Conservation (phyloP, 2,797 vertebrate species). For the Etheostoma perlongum region DNA sequence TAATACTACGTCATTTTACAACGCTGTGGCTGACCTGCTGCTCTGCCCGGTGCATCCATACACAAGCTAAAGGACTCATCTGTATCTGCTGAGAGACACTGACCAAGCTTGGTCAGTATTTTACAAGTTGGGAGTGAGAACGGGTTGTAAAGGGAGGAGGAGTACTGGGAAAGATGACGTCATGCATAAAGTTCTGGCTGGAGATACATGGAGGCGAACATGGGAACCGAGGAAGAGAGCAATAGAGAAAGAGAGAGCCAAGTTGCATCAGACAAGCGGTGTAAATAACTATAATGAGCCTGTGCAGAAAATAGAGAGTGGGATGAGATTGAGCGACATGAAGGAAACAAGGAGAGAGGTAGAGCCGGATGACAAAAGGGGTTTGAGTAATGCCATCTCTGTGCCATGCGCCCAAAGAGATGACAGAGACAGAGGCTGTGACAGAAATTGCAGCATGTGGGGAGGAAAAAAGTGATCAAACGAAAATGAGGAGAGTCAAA, state of each 20-base stretch:
- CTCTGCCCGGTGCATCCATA: too few species aligned
- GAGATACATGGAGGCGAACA: constrained; percentile 29
- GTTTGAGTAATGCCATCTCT: constrained; percentile 34
- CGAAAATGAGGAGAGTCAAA: constrained; percentile 48
- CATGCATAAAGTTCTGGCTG: constrained; percentile 2
- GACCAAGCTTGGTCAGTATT: too few species aligned
- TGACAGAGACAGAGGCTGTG: constrained; percentile 27
- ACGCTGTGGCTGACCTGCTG: too few species aligned
- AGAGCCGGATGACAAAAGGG: constrained; percentile 13
- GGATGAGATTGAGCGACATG: constrained; percentile 10
- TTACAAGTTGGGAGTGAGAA: too few species aligned
- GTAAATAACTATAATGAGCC: constrained; percentile 52
- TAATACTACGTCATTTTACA: too few species aligned
- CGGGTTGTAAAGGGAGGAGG: not conserved
- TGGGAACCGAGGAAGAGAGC: constrained; percentile 1
- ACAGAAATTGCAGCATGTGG: constrained; percentile 28
- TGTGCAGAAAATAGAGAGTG: constrained; percentile 20
- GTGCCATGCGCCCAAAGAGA: constrained; percentile 7
- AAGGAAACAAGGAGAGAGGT: constrained; percentile 4
- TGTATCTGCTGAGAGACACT: too few species aligned
- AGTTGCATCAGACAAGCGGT: constrained; percentile 33
- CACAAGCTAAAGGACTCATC: too few species aligned
- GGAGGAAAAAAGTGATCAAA: constrained; percentile 42
- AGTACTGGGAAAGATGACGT: constrained; percentile 11
- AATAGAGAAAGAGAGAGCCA: constrained; percentile 7